Conservation (phyloP, 2,797 vertebrate species). For the Adelosebastes latens region DNA sequence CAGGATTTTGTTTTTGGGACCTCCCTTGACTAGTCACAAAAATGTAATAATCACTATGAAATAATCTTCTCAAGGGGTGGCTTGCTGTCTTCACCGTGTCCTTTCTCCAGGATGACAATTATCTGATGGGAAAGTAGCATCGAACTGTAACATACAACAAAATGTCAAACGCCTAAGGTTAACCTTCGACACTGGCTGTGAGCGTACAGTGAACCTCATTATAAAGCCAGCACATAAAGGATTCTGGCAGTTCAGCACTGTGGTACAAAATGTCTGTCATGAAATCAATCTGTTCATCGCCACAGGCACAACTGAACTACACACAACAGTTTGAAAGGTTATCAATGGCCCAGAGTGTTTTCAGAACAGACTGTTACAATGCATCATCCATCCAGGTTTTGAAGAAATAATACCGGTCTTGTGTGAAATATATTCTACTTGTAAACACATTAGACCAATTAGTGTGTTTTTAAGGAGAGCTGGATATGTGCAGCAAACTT, state of each 20-base stretch:
- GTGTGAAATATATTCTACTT: neutral
- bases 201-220: neutral
- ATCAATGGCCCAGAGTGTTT: neutral
- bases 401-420: neutral
- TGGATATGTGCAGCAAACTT: neutral
- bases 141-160: neutral
- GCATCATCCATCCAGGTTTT: neutral
- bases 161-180: neutral
- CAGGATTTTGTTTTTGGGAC: slow-evolving; percentile 30
- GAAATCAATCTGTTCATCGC: slow-evolving; percentile 2
- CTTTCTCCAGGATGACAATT: neutral
- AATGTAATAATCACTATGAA: slow-evolving; percentile 30
- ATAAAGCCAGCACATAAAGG: neutral
- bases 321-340: neutral
- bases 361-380: neutral
- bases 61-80: slow-evolving; percentile 10
- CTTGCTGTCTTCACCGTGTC: neutral
- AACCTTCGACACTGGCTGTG: neutral
- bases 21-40: slow-evolving; percentile 41
- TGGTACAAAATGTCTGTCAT: neutral
- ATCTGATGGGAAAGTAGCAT: neutral
- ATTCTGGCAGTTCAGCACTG: neutral
- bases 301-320: neutral
- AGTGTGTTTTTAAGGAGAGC: neutral
- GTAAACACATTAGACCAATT: neutral